Evolutionary conservation across 2,113 vertebrate species (phyloP).

Genomic region (Pseudorectes ferrugineus): DNA sequence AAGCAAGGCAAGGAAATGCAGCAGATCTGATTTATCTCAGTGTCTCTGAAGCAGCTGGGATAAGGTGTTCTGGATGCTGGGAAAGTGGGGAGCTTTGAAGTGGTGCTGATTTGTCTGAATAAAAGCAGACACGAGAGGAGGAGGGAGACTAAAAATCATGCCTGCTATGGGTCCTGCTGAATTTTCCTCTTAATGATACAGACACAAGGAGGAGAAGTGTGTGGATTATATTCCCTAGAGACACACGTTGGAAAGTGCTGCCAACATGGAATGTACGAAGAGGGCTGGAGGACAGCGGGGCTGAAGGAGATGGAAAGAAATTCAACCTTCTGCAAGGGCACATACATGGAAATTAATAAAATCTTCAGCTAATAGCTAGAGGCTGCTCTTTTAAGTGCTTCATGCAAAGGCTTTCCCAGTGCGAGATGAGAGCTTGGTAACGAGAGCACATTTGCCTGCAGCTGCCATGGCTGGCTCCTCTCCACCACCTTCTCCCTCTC

Average conservation of each 20-base stretch:
- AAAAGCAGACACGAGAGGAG: not conserved
- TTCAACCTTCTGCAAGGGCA: slow-evolving; percentile 21
- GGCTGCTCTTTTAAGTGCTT: slow-evolving; percentile 1
- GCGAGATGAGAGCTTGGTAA: not conserved
- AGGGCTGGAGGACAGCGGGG: not conserved
- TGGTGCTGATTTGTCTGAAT: not conserved
- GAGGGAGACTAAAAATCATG: not conserved
- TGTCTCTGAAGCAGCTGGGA: not conserved
- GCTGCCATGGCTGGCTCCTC: not conserved
- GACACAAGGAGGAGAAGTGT: not conserved
- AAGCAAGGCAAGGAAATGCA: not conserved
- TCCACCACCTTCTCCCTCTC: not conserved
- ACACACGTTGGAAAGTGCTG: not conserved
- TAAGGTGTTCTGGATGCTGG: not conserved
- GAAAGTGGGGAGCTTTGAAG: not conserved
- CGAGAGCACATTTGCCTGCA: not conserved
- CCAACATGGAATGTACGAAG: not conserved
- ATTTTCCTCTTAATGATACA: not conserved
- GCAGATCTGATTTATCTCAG: not conserved
- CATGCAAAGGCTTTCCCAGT: not conserved
- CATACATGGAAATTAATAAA: slow-evolving; percentile 4
- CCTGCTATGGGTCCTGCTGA: not conserved
- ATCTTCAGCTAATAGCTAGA: slow-evolving; percentile 12
- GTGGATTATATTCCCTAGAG: not conserved
- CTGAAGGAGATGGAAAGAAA: not conserved